Percentiles rank a stretch among this genome's conserved stretches.
phyloP scores from a whole-genome alignment of 30 jellyfish, hydroid and myxozoan species.

The Chrysaora quinquecirrha region DNA sequence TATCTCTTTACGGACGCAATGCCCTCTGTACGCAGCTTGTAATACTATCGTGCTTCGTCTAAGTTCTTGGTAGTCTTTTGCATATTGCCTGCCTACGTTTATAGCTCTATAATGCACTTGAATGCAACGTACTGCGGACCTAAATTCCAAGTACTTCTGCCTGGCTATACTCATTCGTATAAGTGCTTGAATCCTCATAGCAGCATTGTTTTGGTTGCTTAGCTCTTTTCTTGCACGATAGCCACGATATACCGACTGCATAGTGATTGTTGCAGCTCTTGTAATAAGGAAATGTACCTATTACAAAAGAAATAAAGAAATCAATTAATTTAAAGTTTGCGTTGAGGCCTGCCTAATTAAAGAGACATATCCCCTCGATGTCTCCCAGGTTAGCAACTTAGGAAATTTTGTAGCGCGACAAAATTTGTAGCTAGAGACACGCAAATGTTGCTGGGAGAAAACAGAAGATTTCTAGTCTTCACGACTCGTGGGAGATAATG shows the following conservation, averaged over 20 bases:
- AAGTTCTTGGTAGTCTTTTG: conserved; percentile 28
- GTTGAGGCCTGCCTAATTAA: too few relatives aligned
- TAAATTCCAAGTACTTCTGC: conserved; percentile 1
- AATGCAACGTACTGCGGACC: conserved; percentile 46
- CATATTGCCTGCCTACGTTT: conserved; percentile 22
- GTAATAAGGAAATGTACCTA: conserved; percentile 46
- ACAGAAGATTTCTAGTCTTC: too few relatives aligned
- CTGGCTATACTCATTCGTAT: conserved; percentile 30
- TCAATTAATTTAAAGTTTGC: too few relatives aligned
- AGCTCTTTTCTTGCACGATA: conserved; percentile 44
- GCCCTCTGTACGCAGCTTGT: conserved; percentile 69
- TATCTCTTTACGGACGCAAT: conserved; percentile 42
- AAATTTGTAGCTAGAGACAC: too few relatives aligned
- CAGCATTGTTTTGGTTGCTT: conserved; percentile 11
- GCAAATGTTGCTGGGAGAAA: too few relatives aligned
- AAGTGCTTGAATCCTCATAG: conserved; percentile 28
- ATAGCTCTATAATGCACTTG: conserved; percentile 71
- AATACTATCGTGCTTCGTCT: conserved; percentile 53
- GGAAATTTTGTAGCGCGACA: too few relatives aligned
- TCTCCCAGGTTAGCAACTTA: too few relatives aligned
- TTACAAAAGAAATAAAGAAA: too few relatives aligned
- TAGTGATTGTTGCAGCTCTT: conserved; percentile 52
- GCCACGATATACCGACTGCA: conserved; percentile 70
- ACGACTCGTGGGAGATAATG: too few relatives aligned
- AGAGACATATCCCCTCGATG: too few relatives aligned